phyloP scores from a whole-genome alignment of 1,140 invertebrate species.

The Aphaenogaster rudis region DNA sequence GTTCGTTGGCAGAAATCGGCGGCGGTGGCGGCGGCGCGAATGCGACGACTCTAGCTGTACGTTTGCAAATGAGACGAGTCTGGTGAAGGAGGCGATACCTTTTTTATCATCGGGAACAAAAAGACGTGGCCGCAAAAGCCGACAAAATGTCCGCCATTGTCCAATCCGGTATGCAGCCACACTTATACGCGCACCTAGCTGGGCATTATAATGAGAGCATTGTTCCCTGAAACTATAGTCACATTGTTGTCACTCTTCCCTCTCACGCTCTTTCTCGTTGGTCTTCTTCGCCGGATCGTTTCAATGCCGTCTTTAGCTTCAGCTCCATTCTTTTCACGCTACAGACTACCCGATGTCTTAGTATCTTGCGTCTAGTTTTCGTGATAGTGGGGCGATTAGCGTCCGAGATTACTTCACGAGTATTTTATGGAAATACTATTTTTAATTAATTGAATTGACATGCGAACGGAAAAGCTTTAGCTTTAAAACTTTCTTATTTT shows the following conservation, averaged over 20 bases:
- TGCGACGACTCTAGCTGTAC: neutral
- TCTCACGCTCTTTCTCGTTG: slow-evolving; percentile 17
- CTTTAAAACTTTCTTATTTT: neutral
- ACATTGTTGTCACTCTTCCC: slow-evolving; percentile 83
- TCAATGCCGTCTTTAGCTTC: slow-evolving; percentile 47
- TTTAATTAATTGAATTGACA: neutral
- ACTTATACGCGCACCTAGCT: slow-evolving; percentile 78
- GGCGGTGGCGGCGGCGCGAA: neutral
- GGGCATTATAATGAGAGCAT: slow-evolving; percentile 84
- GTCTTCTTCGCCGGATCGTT: neutral
- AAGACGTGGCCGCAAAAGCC: slow-evolving; percentile 69
- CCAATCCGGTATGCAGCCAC: slow-evolving; percentile 65
- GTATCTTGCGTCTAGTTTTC: neutral
- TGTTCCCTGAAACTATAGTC: slow-evolving; percentile 85
- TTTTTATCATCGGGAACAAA: slow-evolving; percentile 76
- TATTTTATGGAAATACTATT: neutral
- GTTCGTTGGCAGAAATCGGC: neutral
- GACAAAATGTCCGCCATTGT: slow-evolving; percentile 78
- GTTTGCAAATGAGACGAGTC: slow-evolving; percentile 54
- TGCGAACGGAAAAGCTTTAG: neutral
- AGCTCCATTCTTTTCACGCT: slow-evolving; percentile 44
- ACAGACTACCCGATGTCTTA: slow-evolving; percentile 14
- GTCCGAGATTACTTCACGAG: neutral
- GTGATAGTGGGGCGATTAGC: slow-evolving; percentile 22
- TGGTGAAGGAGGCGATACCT: slow-evolving; percentile 68